phyloP scores from a whole-genome alignment of 2,888 invertebrate species.

The Laspeyria flexula region DNA sequence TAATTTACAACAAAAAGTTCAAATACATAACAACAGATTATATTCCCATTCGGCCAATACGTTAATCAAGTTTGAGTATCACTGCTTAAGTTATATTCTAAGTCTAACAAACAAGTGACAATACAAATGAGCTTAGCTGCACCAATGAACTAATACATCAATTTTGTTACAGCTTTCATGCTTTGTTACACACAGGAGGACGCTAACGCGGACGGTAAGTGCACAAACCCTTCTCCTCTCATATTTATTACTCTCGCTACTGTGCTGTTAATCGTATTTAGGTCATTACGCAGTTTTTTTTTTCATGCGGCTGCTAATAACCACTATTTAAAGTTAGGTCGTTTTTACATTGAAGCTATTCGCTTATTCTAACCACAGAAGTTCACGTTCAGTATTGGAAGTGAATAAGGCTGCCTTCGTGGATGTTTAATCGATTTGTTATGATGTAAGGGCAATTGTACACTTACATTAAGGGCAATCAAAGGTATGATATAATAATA shows the following conservation, averaged over 20 bases:
- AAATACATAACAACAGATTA: no score
- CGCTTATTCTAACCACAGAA: slow-evolving; percentile 73
- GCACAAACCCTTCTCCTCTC: slow-evolving; percentile 41
- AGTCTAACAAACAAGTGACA: background rate
- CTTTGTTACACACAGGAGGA: slow-evolving; percentile 97
- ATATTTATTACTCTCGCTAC: slow-evolving; percentile 64
- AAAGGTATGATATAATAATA: no score
- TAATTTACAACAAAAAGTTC: no score
- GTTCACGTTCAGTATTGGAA: slow-evolving; percentile 43
- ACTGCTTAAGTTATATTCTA: no score
- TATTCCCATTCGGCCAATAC: no score
- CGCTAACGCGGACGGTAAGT: slow-evolving; percentile 95
- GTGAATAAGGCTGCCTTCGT: slow-evolving; percentile 46
- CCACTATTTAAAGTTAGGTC: slow-evolving; percentile 65
- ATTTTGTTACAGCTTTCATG: slow-evolving; percentile 95
- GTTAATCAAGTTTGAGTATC: no score
- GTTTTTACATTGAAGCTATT: slow-evolving; percentile 67
- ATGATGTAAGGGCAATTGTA: no score
- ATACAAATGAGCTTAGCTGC: slow-evolving; percentile 37
- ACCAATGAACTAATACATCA: slow-evolving; percentile 56
- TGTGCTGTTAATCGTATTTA: slow-evolving; percentile 73
- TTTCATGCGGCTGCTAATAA: slow-evolving; percentile 78
- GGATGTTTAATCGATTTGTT: slow-evolving; percentile 22
- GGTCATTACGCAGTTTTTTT: slow-evolving; percentile 71
- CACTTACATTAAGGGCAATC: slow-evolving; percentile 29